Base-by-base conservation (phyloP, 2,888 invertebrate genomes). In the Pyrgus malvae region DNA sequence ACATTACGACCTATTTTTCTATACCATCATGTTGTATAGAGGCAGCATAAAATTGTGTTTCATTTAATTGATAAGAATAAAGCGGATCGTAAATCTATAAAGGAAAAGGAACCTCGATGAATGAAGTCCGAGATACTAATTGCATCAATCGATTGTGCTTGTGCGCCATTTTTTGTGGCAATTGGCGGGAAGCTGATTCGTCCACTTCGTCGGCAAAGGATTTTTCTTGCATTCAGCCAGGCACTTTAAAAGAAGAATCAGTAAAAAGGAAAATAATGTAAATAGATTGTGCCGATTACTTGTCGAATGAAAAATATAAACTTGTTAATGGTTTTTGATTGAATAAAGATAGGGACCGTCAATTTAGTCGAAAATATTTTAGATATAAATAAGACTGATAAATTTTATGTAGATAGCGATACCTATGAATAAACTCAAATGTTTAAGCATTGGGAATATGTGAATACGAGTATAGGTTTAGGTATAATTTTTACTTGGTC, bases 81-180 rank as follows among this genome's bases (percentile, higher is more conserved):
- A 48, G 40, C 9, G 38, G 29, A 25, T 12, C 6, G 40, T 21
- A 49, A 27, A n/a, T 48, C 11, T 25, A 12, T 3, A 12, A 41
- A 42, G 17, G 33, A 50, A 50, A 50, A 35, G 17, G 12, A 50
- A 40, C 16, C 37, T 17, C 11, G 9, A 25, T 50, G 50, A 50
- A 50, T 50, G 50, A 42, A 35, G 35, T 33, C 42, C 17, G 19
- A 42, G 19, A 27, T 19, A 35, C 19, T 51, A 37, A 51, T 44
- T 42, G 42, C 44, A 29, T 11, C 12, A 42, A 27, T 44, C 51
- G 44, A 44, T 42, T 42, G 35, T 35, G 25, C 35, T 42, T 42
- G 35, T 35, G 25, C 35, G 44, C 9, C 51, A 51, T 51, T 51
- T 44, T 51, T 51, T 51, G 16, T 19, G 12, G 25, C 35, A 35